A percentile compares a stretch with the other conserved stretches of the same genome.
These are phyloP conservation scores for Chromobotia macracanthus DNA, from an alignment of 2,797 vertebrate genomes.

Conservation along the genomic window DNA sequence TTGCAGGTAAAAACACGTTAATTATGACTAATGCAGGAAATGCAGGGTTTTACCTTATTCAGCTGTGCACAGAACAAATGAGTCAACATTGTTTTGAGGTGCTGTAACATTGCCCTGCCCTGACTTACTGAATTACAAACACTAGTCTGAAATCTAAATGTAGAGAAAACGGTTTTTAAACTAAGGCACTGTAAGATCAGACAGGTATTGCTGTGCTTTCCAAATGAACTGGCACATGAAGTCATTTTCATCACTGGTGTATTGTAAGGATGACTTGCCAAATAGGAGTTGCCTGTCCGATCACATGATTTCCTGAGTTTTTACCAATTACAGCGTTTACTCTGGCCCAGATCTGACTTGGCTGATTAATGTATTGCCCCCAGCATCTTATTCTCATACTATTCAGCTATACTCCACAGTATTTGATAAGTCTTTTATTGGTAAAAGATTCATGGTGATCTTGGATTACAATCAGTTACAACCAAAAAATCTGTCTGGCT, in stretches of 20 bases:
- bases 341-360: conserved; percentile 43
- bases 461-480: background rate
- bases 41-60: background rate
- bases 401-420: conserved; percentile 6
- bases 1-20: conserved; percentile 78
- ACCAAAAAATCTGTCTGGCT: no score
- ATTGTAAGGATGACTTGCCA: conserved; percentile 64
- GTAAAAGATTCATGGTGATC: background rate
- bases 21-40: background rate
- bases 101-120: background rate
- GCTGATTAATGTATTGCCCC: conserved; percentile 19
- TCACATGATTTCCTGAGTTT: conserved; percentile 57
- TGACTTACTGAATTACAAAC: background rate
- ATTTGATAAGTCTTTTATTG: background rate
- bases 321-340: conserved; percentile 38
- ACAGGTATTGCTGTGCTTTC: conserved; percentile 27
- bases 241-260: conserved; percentile 52
- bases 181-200: conserved; percentile 3
- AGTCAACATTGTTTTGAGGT: background rate
- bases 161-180: background rate
- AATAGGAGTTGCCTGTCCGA: conserved; percentile 40
- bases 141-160: no score
- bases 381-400: background rate
- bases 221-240: conserved; percentile 28
- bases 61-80: background rate